Evolutionary conservation across 2,888 invertebrate genomes (phyloP).

Genomic region (Limnephilus auricula): DNA sequence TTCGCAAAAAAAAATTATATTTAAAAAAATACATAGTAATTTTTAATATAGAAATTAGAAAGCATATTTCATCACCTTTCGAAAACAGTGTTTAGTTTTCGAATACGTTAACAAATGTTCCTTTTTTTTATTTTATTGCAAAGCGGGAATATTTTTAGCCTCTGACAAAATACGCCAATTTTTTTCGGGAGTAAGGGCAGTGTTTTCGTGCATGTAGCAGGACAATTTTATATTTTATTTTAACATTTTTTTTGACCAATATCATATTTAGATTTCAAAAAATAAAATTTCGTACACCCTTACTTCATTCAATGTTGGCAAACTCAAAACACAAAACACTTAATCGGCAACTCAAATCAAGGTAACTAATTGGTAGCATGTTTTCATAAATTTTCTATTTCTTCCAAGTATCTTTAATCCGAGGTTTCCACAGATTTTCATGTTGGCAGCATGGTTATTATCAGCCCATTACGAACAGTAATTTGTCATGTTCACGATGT

Average conservation of each 20-base stretch:
- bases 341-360: neutral
- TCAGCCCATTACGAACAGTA: neutral
- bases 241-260: neutral
- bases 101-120: too few relatives aligned
- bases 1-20: too few relatives aligned
- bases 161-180: too few relatives aligned
- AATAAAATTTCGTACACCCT: neutral
- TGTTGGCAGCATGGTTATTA: neutral
- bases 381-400: neutral
- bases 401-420: neutral
- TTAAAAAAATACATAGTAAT: too few relatives aligned
- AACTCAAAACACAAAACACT: neutral
- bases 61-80: too few relatives aligned
- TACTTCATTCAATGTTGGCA: neutral
- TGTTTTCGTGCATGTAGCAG: too few relatives aligned
- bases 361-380: neutral
- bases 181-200: too few relatives aligned
- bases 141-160: too few relatives aligned
- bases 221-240: neutral
- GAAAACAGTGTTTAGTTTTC: too few relatives aligned
- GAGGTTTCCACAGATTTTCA: neutral
- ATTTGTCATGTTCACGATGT: neutral
- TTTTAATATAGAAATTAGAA: too few relatives aligned
- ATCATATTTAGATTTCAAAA: neutral
- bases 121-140: too few relatives aligned